Base-by-base conservation (phyloP, 2,797 vertebrate genomes). In the Sylvia borin region DNA sequence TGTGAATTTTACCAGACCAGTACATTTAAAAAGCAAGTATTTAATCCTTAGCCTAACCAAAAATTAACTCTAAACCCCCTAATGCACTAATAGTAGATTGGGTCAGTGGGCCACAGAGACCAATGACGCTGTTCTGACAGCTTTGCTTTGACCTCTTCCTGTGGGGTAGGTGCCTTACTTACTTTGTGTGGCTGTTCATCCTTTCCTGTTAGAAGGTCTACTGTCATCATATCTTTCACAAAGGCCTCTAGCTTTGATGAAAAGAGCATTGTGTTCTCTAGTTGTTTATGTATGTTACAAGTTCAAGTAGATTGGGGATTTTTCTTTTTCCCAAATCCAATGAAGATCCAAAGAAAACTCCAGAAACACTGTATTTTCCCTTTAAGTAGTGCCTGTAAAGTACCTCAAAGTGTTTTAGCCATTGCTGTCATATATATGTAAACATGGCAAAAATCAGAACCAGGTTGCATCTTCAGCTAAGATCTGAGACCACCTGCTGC, bases 361-460 rank as follows among this genome's bases (percentile, higher is more conserved):
- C 62, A 94, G 42, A 85, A 94, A 90, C 7, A 26, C 20, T 76
- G 20, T 42, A 16, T 85, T 88, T 92, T 78, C 36, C 47, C 34
- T 68, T 85, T 43, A 76, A 64, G 21, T 15, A 22, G 32, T 45
- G 16, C 4, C 5, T 8, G 7, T 48, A 40, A 67, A 9, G 5
- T 40, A 48, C 7, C 62, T 76, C 2, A 11, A 74, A 74, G 9
- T 24, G 13, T 47, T 95, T 51, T 10, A 88, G 18, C 16, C 4
- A 10, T 43, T 82, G 32, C 3, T 8, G 21, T 2, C 1, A 2
- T 20, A 38, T 26, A 7, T 34, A 9, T 34, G 34, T 9, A 65
- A 68, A 71, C 1, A 42, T 2, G 1, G 10, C 9, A 13, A 70
- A 94, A 87, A 72, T 58, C 11, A 62, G 51, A 85, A 45, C 27